A percentile compares a stretch with the other conserved stretches of the same genome.
These are phyloP conservation scores for Unio pictorum DNA, from an alignment of 2,888 invertebrate genomes.

Conservation along the genomic window DNA sequence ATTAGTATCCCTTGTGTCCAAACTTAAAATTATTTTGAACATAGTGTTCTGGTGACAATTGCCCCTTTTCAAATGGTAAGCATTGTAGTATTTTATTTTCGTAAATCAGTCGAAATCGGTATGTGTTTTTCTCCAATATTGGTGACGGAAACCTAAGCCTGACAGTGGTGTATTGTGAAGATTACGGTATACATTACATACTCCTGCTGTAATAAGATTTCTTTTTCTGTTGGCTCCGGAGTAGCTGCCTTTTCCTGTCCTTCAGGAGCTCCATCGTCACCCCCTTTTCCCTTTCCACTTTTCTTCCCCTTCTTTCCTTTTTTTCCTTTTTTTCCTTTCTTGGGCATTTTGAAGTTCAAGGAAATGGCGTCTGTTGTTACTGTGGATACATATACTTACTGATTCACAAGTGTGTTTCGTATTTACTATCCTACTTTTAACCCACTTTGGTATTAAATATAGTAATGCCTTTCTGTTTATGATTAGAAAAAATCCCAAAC, in stretches of 20 bases:
- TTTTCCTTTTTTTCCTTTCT: slow-evolving; percentile 46
- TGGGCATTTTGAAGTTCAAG: slow-evolving; percentile 12
- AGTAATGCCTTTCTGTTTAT: too few species aligned
- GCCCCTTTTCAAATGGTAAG: too few species aligned
- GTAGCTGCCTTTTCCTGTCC: slow-evolving; percentile 44
- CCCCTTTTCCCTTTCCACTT: slow-evolving; percentile 47
- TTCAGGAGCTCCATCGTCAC: slow-evolving; percentile 39
- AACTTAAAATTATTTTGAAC: too few species aligned
- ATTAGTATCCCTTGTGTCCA: too few species aligned
- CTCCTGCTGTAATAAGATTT: slow-evolving; percentile 65
- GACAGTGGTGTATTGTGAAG: neutral
- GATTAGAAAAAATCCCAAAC: too few species aligned
- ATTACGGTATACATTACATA: slow-evolving; percentile 42
- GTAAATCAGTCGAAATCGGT: too few species aligned
- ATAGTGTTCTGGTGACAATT: too few species aligned
- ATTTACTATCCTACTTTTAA: neutral
- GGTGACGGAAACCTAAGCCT: too few species aligned
- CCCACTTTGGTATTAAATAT: too few species aligned
- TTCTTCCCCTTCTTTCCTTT: slow-evolving; percentile 58
- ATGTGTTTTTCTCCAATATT: too few species aligned
- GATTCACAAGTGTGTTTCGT: slow-evolving; percentile 3
- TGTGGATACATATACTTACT: slow-evolving; percentile 11
- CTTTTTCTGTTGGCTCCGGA: slow-evolving; percentile 65
- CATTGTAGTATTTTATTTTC: too few species aligned
- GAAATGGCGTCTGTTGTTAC: slow-evolving; percentile 33